A percentile compares a stretch with the other conserved stretches of the same genome.
Conservation (phyloP, 1,140 invertebrate genomes). For the Catajapyx aquilonaris region DNA sequence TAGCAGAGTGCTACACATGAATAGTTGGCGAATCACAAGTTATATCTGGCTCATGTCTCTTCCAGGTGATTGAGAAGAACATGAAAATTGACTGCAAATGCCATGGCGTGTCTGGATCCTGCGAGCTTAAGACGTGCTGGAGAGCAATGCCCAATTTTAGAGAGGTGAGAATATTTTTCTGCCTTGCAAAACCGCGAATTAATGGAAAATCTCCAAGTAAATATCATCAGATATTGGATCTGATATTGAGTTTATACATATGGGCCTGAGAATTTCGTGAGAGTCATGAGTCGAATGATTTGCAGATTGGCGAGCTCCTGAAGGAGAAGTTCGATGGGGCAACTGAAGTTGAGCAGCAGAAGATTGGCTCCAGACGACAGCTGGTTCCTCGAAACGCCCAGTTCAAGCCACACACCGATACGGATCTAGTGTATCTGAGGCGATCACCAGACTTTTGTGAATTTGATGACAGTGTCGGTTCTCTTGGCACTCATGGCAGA, state of each 20-base stretch:
- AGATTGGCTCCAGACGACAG: constrained; percentile 13
- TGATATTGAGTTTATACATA: too few relatives aligned
- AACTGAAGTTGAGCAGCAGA: constrained; percentile 14
- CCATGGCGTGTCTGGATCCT: constrained; percentile 43
- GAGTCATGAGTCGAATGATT: constrained; percentile 8
- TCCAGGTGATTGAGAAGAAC: constrained; percentile 28
- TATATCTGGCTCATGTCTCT: constrained; percentile 3
- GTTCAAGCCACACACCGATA: constrained; percentile 15
- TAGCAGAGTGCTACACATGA: too few relatives aligned
- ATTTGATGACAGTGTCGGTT: constrained; percentile 6
- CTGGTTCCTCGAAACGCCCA: constrained; percentile 11
- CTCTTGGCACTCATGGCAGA: constrained; percentile 10
- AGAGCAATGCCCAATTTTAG: constrained; percentile 27
- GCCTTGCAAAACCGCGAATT: too few relatives aligned
- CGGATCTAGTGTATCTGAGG: constrained; percentile 26
- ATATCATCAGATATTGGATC: too few relatives aligned
- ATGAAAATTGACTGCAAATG: constrained; percentile 39
- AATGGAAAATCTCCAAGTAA: too few relatives aligned
- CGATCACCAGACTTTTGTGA: constrained; percentile 31
- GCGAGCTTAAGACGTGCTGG: constrained; percentile 42
- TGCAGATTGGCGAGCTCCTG: constrained; percentile 21
- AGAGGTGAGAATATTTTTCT: constrained; percentile 22
- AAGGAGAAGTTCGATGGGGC: constrained; percentile 13
- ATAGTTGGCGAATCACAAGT: too few relatives aligned
- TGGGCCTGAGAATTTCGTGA: too few relatives aligned